Evolutionary conservation across 1,140 invertebrate species (phyloP).

Genomic region (Orchesella cincta): DNA sequence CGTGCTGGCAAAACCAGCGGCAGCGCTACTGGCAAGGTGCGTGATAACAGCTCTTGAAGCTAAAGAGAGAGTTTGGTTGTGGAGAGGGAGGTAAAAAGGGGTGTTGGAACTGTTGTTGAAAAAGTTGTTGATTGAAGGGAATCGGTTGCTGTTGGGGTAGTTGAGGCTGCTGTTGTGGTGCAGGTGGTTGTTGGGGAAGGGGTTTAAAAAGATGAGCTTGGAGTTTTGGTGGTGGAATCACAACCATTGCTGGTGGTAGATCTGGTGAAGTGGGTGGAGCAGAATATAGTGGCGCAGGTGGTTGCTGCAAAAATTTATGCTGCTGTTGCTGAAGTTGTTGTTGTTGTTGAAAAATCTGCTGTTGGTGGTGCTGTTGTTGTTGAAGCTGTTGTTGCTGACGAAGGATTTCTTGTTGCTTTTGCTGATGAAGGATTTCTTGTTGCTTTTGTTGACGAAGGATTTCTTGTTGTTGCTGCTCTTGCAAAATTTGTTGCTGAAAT

Average conservation of each 20-base stretch:
- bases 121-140: not conserved
- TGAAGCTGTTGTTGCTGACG: no score
- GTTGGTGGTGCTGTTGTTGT: not conserved
- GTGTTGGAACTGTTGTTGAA: conserved; percentile 8
- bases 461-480: no score
- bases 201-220: no score
- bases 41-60: no score
- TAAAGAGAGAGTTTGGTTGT: not conserved
- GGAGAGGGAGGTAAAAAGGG: not conserved
- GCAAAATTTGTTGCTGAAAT: no score
- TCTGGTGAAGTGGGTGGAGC: not conserved
- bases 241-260: not conserved
- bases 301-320: not conserved
- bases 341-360: not conserved
- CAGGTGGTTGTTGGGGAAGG: not conserved
- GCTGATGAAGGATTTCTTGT: no score
- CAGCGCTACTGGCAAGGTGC: conserved; percentile 9
- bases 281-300: not conserved
- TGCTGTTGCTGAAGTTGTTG: conserved; percentile 9
- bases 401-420: no score
- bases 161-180: not conserved
- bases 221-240: no score
- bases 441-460: no score
- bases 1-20: not conserved
- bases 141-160: not conserved